Evolutionary conservation across 2,888 invertebrate genomes (phyloP).

Genomic region (Perithous albicinctus): DNA sequence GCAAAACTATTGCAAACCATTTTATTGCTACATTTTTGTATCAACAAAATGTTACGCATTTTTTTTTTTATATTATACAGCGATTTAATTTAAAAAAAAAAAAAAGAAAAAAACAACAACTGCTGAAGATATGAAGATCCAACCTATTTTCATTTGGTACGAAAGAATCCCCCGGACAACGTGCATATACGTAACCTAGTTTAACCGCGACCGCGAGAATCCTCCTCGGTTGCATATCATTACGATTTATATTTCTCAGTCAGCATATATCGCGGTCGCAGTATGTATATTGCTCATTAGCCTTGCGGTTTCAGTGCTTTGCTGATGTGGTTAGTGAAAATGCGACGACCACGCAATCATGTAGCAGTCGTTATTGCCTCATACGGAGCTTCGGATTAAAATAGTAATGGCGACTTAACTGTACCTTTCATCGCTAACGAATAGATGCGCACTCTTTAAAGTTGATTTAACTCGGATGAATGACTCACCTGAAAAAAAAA

Average conservation of each 20-base stretch:
- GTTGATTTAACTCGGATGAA: not conserved
- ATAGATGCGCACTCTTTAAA: not conserved
- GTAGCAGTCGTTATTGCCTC: not conserved
- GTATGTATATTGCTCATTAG: constrained; percentile 18
- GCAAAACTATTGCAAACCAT: too few species aligned
- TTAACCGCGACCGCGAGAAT: constrained; percentile 30
- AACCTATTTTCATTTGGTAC: not conserved
- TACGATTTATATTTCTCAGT: constrained; percentile 21
- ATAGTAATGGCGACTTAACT: not conserved
- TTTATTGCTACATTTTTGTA: too few species aligned
- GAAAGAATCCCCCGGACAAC: not conserved
- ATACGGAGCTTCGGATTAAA: not conserved
- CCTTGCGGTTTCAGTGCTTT: constrained; percentile 27
- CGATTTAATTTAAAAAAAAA: too few species aligned
- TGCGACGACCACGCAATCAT: not conserved
- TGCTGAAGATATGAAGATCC: not conserved
- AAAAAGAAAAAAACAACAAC: not conserved
- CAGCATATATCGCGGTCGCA: not conserved
- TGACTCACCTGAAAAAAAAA: constrained; percentile 58
- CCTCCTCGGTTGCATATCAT: constrained; percentile 15
- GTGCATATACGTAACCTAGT: not conserved
- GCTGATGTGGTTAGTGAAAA: constrained; percentile 13
- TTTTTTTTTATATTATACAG: too few species aligned
- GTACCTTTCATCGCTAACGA: not conserved
- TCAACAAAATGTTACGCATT: too few species aligned